Evolutionary conservation across 2,113 vertebrate genomes (phyloP), one percentile per base, ranked within the genome.

Genomic region (Notothenia coriiceps): DNA sequence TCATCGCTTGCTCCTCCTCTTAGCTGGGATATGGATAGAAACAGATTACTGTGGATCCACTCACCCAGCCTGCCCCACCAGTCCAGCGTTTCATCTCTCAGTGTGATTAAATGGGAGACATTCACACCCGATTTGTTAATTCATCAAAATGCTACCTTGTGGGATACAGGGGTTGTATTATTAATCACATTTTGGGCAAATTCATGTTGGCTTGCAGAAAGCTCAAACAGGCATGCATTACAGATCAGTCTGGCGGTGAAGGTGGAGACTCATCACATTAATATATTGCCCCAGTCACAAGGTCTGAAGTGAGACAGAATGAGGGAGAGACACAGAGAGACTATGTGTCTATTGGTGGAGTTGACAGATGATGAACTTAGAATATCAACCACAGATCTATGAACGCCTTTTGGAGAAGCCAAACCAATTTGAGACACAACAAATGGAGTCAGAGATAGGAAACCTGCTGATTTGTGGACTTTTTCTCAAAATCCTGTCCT

Each of bases 41-140:
- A 90, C 68, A 79, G 80, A 91, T 94, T 91, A 82, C 62, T 73
- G 67, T 74, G 71, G 82, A 82, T 82, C 80, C 68, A 86, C 65
- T 86, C 79, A 60, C 50, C 59, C 74, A 82, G 79, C 81, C 87
- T 79, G 78, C 80, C 69, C 72, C 47, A 61, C 44, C 51, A 73
- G 59, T 84, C 69, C 82, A 81, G 76, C 73, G 68, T 87, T 85
- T 90, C 86, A 90, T 92, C 78, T 90, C 62, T 92, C 83, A 87
- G 46, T 44, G 78, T 92, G 90, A 93, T 91, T 86, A 91, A 94
- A 91, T 79, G 71, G 68, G 60, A 89, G 85, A 92, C 89, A 77
- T 91, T 88, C 85, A 82, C 86, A 90, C 80, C 77, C 66, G 87
- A 91, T 92, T 89, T 89, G 83, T 94, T 90, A 92, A 93, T 94